Evolutionary conservation across 2,888 invertebrate species (phyloP).

Genomic region (Euclidia mi): DNA sequence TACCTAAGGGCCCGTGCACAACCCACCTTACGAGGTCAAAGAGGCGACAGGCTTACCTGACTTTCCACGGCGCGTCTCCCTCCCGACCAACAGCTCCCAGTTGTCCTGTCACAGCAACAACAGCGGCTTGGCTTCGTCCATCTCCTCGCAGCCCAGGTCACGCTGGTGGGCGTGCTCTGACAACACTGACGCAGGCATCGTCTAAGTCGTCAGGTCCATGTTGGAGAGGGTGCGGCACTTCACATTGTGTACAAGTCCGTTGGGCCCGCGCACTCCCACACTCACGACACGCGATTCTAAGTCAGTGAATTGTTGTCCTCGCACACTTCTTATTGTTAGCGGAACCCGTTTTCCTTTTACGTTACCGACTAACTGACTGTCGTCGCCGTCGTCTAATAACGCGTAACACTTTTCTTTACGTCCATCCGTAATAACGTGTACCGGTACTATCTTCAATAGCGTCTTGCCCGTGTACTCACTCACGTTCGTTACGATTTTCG

Average conservation of each 20-base stretch:
- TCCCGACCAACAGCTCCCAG: not conserved
- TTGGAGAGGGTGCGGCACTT: not conserved
- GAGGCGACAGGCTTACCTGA: conserved; percentile 5
- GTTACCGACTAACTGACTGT: not conserved
- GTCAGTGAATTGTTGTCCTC: conserved; percentile 2
- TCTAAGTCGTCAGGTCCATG: not conserved
- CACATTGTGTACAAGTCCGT: not conserved
- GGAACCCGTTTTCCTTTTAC: not conserved
- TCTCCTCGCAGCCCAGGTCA: not conserved
- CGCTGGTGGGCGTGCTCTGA: not conserved
- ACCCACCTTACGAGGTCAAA: conserved; percentile 9
- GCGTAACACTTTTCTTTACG: conserved; percentile 3
- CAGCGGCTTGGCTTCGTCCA: not conserved
- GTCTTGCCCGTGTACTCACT: conserved; percentile 2
- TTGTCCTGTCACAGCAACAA: conserved; percentile 5
- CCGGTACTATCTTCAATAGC: conserved; percentile 2
- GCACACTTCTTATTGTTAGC: conserved; percentile 1
- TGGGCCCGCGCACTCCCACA: conserved; percentile 1
- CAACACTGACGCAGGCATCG: not conserved
- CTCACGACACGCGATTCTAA: conserved; percentile 4
- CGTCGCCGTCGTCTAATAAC: conserved; percentile 2
- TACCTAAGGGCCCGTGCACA: conserved; percentile 5
- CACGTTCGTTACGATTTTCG: conserved; percentile 1
- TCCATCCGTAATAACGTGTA: not conserved
- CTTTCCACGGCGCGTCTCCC: not conserved